These are phyloP conservation scores for Passer domesticus DNA, from an alignment of 2,113 vertebrate genomes.

Conservation along the genomic window DNA sequence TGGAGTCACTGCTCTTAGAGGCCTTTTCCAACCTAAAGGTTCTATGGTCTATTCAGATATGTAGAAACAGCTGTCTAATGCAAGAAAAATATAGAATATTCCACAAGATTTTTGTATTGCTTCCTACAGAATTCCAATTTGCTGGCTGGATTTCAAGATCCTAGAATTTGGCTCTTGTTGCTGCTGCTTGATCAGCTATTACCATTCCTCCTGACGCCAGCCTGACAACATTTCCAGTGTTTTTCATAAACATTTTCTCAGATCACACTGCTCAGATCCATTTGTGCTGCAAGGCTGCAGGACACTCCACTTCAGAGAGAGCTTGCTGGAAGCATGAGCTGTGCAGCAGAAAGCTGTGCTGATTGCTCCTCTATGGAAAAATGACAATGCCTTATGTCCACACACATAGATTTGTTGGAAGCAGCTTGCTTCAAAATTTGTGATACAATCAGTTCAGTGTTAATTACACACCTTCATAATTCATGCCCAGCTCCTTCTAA, in stretches of 20 bases:
- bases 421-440: background rate
- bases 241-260: background rate
- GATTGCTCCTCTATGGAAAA: background rate
- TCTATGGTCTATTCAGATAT: background rate
- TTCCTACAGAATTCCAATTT: background rate
- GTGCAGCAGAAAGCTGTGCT: background rate
- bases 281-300: background rate
- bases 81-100: background rate
- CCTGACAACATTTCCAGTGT: background rate
- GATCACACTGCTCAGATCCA: background rate
- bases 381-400: background rate
- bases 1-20: background rate
- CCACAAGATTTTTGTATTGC: background rate
- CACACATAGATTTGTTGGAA: background rate
- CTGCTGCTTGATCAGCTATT: background rate
- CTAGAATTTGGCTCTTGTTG: background rate
- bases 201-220: background rate
- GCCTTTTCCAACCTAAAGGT: background rate
- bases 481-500: background rate
- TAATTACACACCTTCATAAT: background rate
- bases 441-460: background rate
- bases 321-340: background rate
- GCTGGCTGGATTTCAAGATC: background rate
- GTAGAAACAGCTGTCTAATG: background rate
- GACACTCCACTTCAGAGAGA: background rate